phyloP scores from a whole-genome alignment of 2,797 vertebrate species.

The Onychomys torridus region DNA sequence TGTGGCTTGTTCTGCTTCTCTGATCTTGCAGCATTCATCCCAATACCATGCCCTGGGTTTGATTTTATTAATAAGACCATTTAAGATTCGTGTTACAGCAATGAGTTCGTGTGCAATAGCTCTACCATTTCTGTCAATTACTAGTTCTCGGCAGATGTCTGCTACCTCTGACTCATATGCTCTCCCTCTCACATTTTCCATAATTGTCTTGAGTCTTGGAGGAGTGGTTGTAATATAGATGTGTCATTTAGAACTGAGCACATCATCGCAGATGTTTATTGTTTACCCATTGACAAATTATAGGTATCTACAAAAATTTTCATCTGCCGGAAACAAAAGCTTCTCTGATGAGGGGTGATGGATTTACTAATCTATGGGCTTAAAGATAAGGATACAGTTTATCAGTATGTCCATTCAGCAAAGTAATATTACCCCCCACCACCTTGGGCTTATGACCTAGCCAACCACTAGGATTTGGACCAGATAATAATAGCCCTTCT shows the following conservation, averaged over 20 bases:
- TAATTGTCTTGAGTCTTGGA: background rate
- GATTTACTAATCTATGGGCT: background rate
- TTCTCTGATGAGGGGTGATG: background rate
- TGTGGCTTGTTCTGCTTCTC: too few species aligned
- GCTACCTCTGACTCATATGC: background rate
- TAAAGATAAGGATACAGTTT: background rate
- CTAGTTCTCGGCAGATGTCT: background rate
- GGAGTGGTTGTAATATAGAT: background rate
- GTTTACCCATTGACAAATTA: background rate
- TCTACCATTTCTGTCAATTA: background rate
- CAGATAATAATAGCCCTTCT: background rate
- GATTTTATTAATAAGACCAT: too few species aligned
- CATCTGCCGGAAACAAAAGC: background rate
- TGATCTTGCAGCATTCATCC: too few species aligned
- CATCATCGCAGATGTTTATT: background rate
- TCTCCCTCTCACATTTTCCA: background rate
- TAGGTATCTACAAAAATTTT: background rate
- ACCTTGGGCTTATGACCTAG: background rate
- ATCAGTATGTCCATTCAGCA: background rate
- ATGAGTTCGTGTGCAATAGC: background rate
- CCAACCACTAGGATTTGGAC: background rate
- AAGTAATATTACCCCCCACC: background rate
- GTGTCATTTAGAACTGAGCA: background rate
- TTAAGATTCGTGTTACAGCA: too few species aligned
- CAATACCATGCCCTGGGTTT: too few species aligned